These are phyloP conservation scores for Isotomurus palustris DNA, from an alignment of 2,888 invertebrate genomes.

Conservation along the genomic window DNA sequence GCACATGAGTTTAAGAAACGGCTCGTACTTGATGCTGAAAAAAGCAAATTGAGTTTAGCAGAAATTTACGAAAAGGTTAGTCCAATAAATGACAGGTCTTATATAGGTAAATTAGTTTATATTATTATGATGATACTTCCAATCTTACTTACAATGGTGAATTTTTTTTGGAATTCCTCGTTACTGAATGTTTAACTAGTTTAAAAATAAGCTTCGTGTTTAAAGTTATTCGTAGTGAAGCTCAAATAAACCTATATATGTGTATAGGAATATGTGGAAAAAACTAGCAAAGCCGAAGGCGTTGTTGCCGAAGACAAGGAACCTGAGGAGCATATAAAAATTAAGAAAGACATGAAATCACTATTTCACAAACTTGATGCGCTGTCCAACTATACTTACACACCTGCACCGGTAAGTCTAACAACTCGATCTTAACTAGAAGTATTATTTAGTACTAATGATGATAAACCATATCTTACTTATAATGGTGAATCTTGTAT, in stretches of 20 bases:
- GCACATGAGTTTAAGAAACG: conserved; percentile 81
- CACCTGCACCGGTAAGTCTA: conserved; percentile 68
- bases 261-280: conserved; percentile 65
- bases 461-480: conserved; percentile 20
- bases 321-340: conserved; percentile 72
- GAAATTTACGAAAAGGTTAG: conserved; percentile 80
- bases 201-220: no score
- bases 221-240: no score
- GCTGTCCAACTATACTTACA: conserved; percentile 88
- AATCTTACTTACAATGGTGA: conserved; percentile 25
- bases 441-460: background rate
- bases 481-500: conserved; percentile 17
- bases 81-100: background rate
- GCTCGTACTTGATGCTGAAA: conserved; percentile 83
- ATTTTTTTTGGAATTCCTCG: conserved; percentile 35
- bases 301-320: conserved; percentile 55
- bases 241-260: no score
- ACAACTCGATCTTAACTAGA: no score
- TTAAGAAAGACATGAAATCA: conserved; percentile 66
- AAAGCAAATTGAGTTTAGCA: conserved; percentile 86
- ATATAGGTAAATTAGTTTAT: no score
- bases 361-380: conserved; percentile 86
- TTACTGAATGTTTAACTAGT: conserved; percentile 20
- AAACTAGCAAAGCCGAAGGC: conserved; percentile 58
- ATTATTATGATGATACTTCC: conserved; percentile 27